Evolutionary conservation across 2,888 invertebrate species (phyloP).

Genomic region (Melitaea athalia): DNA sequence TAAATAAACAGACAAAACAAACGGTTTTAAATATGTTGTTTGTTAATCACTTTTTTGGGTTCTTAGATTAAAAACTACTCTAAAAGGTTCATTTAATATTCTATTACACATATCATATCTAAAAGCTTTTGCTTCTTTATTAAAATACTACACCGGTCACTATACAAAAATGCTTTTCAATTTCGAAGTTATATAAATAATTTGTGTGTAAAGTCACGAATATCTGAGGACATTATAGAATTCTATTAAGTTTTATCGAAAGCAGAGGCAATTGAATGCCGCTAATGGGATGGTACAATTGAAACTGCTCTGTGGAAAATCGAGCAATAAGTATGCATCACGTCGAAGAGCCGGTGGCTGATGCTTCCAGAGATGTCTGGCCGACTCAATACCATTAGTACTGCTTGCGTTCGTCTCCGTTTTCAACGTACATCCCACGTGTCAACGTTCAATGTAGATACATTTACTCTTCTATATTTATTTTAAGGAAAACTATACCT

Average conservation of each 20-base stretch:
- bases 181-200: not conserved
- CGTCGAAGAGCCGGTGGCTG: constrained; percentile 58
- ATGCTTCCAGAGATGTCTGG: constrained; percentile 70
- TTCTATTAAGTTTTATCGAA: constrained; percentile 58
- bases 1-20: too few species aligned
- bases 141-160: not conserved
- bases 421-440: constrained; percentile 22
- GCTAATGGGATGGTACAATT: constrained; percentile 74
- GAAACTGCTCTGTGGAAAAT: constrained; percentile 74
- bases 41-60: too few species aligned
- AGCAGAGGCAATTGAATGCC: constrained; percentile 60
- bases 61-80: too few species aligned
- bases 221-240: constrained; percentile 39
- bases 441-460: constrained; percentile 1
- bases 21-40: too few species aligned
- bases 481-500: not conserved
- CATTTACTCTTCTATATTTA: not conserved
- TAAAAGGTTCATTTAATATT: too few species aligned
- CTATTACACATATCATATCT: too few species aligned
- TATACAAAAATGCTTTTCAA: not conserved
- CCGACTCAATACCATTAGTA: constrained; percentile 57
- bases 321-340: constrained; percentile 80
- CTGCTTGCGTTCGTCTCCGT: constrained; percentile 37
- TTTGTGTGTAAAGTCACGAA: constrained; percentile 32
- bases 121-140: not conserved